Percentiles rank a stretch among this genome's conserved stretches.
phyloP scores from a whole-genome alignment of 2,888 invertebrate genomes.

The Lacanobia wlatinum region DNA sequence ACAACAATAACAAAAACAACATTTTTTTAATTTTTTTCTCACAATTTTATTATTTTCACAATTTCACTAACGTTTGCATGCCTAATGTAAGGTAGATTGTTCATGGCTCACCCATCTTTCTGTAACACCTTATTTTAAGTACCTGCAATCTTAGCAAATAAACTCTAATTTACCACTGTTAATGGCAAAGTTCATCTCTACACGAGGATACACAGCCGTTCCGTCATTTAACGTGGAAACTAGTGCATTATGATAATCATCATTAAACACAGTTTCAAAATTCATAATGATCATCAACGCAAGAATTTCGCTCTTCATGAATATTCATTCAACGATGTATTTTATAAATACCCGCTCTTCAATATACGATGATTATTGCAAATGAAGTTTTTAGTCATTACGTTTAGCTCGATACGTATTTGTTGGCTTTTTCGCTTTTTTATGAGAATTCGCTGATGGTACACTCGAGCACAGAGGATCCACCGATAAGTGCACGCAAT shows the following conservation, averaged over 20 bases:
- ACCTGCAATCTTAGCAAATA: too few relatives aligned
- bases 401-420: slow-evolving; percentile 34
- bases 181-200: slow-evolving; percentile 41
- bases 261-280: slow-evolving; percentile 60
- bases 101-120: too few relatives aligned
- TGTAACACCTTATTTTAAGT: too few relatives aligned
- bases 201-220: slow-evolving; percentile 7
- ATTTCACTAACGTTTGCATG: too few relatives aligned
- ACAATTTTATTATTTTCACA: too few relatives aligned
- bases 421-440: slow-evolving; percentile 35
- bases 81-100: too few relatives aligned
- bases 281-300: slow-evolving; percentile 58
- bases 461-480: slow-evolving; percentile 25
- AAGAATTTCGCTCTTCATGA: slow-evolving; percentile 68
- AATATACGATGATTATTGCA: slow-evolving; percentile 52
- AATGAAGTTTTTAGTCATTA: slow-evolving; percentile 57
- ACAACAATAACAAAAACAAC: too few relatives aligned
- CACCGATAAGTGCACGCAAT: slow-evolving; percentile 25
- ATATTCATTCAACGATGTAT: slow-evolving; percentile 68
- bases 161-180: background rate
- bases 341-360: slow-evolving; percentile 48
- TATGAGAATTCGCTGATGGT: slow-evolving; percentile 38
- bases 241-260: slow-evolving; percentile 38
- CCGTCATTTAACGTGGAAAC: slow-evolving; percentile 5
- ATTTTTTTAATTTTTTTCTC: too few relatives aligned